phyloP scores from a whole-genome alignment of 1,140 invertebrate species.

The Ridgeia piscesae region DNA sequence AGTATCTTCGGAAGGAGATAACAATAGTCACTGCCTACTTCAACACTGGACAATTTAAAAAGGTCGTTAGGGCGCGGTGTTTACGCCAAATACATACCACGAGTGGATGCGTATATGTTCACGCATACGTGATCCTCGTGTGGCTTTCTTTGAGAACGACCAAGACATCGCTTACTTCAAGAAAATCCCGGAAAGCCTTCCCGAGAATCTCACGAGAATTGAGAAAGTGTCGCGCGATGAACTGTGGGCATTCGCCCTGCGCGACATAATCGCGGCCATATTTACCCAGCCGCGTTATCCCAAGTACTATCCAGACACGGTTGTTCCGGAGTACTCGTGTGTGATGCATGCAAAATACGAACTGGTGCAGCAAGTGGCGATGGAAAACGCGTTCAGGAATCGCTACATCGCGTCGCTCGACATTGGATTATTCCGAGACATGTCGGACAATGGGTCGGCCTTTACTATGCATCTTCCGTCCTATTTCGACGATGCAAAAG shows the following conservation, averaged over 20 bases:
- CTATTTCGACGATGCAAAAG: slow-evolving; percentile 40
- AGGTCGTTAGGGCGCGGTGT: slow-evolving; percentile 22
- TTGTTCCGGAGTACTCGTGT: slow-evolving; percentile 41
- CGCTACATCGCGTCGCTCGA: slow-evolving; percentile 29
- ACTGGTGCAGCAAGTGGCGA: slow-evolving; percentile 1
- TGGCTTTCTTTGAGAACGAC: slow-evolving; percentile 22
- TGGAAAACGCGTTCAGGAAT: slow-evolving; percentile 20
- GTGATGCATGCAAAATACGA: slow-evolving; percentile 48
- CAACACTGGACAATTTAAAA: slow-evolving; percentile 41
- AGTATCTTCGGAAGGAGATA: slow-evolving; percentile 36
- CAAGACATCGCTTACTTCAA: slow-evolving; percentile 23
- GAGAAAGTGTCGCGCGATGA: slow-evolving; percentile 35
- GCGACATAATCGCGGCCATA: slow-evolving; percentile 34
- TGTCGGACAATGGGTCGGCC: slow-evolving; percentile 15
- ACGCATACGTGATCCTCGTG: slow-evolving; percentile 21
- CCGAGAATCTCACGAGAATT: slow-evolving; percentile 34
- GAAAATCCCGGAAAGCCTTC: slow-evolving; percentile 9
- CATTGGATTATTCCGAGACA: slow-evolving; percentile 28
- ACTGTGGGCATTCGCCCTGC: slow-evolving; percentile 42
- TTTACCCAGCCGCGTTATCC: slow-evolving; percentile 40
- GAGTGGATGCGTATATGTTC: slow-evolving; percentile 26
- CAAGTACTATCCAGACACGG: slow-evolving; percentile 34
- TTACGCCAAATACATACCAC: slow-evolving; percentile 18
- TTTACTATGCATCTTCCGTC: slow-evolving; percentile 41
- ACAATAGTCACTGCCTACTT: slow-evolving; percentile 46